These are phyloP conservation scores for Oncorhynchus nerka DNA, from an alignment of 2,113 vertebrate genomes.

Conservation along the genomic window DNA sequence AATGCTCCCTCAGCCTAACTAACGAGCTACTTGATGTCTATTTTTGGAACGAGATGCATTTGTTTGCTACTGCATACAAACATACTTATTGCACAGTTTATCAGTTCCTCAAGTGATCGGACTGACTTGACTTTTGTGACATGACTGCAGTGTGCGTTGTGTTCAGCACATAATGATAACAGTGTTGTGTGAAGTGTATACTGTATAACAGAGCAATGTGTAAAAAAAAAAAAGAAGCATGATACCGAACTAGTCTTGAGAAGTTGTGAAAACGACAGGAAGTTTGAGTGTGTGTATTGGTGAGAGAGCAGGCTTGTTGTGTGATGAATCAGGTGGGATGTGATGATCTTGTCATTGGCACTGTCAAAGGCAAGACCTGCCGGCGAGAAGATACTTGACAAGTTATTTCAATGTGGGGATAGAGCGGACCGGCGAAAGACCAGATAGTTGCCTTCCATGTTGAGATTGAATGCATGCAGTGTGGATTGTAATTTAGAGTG, in stretches of 20 bases:
- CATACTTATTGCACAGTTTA: too few species aligned
- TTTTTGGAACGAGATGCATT: neutral
- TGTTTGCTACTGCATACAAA: neutral
- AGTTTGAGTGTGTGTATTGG: neutral
- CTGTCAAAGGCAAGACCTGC: neutral
- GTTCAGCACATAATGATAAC: neutral
- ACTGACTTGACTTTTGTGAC: neutral
- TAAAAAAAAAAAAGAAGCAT: neutral
- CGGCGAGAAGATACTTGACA: neutral
- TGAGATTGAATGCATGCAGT: neutral
- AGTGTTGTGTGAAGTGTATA: neutral
- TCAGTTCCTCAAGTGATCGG: neutral
- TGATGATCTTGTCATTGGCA: neutral
- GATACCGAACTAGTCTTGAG: neutral
- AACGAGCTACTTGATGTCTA: neutral
- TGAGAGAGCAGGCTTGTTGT: neutral
- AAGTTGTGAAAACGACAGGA: conserved; percentile 32
- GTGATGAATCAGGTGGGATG: neutral
- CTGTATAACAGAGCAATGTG: neutral
- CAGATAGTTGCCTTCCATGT: neutral
- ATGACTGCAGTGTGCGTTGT: neutral
- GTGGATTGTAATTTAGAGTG: neutral
- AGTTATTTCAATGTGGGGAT: neutral
- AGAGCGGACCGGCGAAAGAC: neutral
- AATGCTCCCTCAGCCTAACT: neutral